Base-by-base conservation (phyloP, 2,888 invertebrate species). In the Alloscopus bannaensis region DNA sequence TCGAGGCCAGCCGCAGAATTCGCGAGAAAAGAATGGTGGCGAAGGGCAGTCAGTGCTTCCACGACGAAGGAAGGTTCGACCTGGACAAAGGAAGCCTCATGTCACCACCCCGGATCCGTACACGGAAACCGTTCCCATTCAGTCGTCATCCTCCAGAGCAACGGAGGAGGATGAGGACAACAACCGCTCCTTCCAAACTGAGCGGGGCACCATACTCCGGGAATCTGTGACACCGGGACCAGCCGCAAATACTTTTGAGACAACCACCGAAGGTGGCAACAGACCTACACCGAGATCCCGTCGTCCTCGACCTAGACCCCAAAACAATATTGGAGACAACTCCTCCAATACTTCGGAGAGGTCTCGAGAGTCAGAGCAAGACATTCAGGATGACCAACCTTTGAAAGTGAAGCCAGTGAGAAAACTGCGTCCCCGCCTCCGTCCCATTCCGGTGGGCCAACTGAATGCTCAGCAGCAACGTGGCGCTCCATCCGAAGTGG, bases 401-500 rank as follows among this genome's bases (percentile, higher is more conserved):
- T 28, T 20, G 0, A 52, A 31, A 31, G 60, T 45, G 11, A 80
- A 65, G 36, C 68, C 78, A 4, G 70, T 78, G 26, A 73, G 75
- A 45, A 82, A 82, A 60, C 47, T 78, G 16, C 52, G 80, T 45
- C 81, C 81, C 16, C 69, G 80, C 4, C 45, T 75, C 16, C 60
- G 82, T n/a, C 75, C 78, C 11, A 47, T 59, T 16, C 52, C 65
- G 4, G 57, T 50, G 16, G 18, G 45, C n/a, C 59, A 64, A 6
- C 36, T 79, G 1, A 75, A 60, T 40, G 50, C 60, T 13, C 73
- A 77, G 26, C 77, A 80, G 1, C 72, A 72, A 24, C 31, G 47
- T 6, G 64, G 57, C 2, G 60, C 28, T 1, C 36, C 60, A 3
- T 70, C 79, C 2, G 81, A 80, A 57, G 62, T 82, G n/a, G 59